Evolutionary conservation across 2,888 invertebrate species (phyloP), one percentile per base, ranked within the genome.

Genomic region (Biston betularia): DNA sequence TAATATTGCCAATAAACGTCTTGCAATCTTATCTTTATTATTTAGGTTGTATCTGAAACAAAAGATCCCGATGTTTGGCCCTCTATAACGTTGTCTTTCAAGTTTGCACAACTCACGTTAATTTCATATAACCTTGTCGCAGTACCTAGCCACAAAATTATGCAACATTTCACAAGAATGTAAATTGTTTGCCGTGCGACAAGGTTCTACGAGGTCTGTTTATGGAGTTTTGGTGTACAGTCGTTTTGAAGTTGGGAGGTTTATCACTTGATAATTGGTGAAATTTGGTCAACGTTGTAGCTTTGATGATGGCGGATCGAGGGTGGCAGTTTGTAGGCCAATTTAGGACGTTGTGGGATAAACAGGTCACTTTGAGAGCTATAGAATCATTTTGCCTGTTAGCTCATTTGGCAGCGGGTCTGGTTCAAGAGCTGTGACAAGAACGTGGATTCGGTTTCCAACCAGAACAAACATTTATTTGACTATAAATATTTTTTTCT

Each of bases 211-310:
- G 24, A 24, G 24, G 15, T 48, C 42, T 61, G 60, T 61, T 60
- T 65, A 56, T 56, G 35, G 44, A 55, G 38, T 40, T 24, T 34
- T 4, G 59, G 44, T 49, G 48, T 58, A 57, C 48, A 55, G 63
- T 64, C 69, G 66, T 70, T 70, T 59, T 24, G 38, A 58, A 67
- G 63, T 63, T 63, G 56, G 62, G 45, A 63, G 65, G 66, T 69
- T 69, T 65, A 71, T 71, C 70, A 68, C 49, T 67, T 59, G 60
- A 55, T 73, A 73, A 73, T 71, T 73, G 69, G 67, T 33, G 61
- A 67, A 73, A 69, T 64, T 68, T 15, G 53, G 63, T 50, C 63
- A 45, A 54, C 63, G 48, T 73, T 49, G 58, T 54, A 58, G 52
- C 67, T 70, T 69, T 64, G 65, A 67, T 63, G 63, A 63, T 67